Conservation (phyloP, 1,140 invertebrate species). For the Drosophila athabasca region DNA sequence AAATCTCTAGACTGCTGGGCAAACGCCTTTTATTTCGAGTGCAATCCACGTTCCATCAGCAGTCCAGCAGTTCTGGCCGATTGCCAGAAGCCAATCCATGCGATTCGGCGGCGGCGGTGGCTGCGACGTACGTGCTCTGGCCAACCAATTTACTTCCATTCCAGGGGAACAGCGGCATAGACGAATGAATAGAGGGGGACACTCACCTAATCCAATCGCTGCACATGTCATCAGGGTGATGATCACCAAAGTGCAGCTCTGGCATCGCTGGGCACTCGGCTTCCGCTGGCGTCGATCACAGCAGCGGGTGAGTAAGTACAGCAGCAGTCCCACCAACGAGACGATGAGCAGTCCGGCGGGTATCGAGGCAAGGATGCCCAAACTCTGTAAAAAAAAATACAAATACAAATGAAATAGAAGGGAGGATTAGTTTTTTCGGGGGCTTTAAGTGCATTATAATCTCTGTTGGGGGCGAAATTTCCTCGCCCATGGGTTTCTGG, state of each 20-base stretch:
- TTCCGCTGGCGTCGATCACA: slow-evolving; percentile 95
- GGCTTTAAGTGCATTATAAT: too few species aligned
- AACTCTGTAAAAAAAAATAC: slow-evolving; percentile 86
- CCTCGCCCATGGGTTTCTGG: too few species aligned
- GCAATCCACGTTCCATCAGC: too few species aligned
- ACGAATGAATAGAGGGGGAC: not conserved
- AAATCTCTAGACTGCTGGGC: too few species aligned
- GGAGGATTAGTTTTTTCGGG: not conserved
- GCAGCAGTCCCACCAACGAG: slow-evolving; percentile 92
- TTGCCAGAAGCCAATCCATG: slow-evolving; percentile 65
- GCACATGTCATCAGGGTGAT: slow-evolving; percentile 93
- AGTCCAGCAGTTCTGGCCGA: slow-evolving; percentile 54
- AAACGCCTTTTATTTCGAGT: too few species aligned
- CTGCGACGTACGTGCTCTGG: slow-evolving; percentile 27
- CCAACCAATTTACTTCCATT: not conserved
- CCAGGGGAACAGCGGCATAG: slow-evolving; percentile 29
- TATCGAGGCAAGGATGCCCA: slow-evolving; percentile 95
- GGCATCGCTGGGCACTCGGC: slow-evolving; percentile 89
- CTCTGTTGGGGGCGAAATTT: not conserved
- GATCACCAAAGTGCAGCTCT: slow-evolving; percentile 91
- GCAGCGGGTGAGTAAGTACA: slow-evolving; percentile 96
- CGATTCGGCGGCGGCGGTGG: slow-evolving; percentile 24
- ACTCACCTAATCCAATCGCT: slow-evolving; percentile 86
- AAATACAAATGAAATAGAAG: not conserved
- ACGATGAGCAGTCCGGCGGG: slow-evolving; percentile 95